Conservation (phyloP, 2,888 invertebrate genomes). For the Polydesmus complanatus region DNA sequence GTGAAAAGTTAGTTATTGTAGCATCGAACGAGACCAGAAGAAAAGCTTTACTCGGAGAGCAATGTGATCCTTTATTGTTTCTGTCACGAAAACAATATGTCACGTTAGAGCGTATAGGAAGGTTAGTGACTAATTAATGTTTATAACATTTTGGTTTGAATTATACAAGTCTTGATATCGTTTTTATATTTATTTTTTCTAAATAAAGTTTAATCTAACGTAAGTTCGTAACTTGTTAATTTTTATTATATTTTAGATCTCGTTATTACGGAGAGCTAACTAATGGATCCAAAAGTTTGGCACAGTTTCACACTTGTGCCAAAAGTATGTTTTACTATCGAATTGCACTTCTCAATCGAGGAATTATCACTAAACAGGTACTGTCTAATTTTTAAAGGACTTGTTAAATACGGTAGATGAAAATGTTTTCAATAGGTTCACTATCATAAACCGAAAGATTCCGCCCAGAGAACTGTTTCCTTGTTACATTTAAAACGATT, state of each 20-base stretch:
- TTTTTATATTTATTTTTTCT: no score
- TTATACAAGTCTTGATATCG: not conserved
- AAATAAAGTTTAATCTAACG: no score
- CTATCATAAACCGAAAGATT: slow-evolving; percentile 21
- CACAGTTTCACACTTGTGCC: slow-evolving; percentile 20
- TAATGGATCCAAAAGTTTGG: slow-evolving; percentile 46
- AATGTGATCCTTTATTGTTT: slow-evolving; percentile 34
- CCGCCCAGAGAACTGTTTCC: slow-evolving; percentile 21
- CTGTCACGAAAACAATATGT: slow-evolving; percentile 48
- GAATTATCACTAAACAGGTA: slow-evolving; percentile 48
- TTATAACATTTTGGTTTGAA: not conserved
- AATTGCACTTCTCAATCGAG: slow-evolving; percentile 43
- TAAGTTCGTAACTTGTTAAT: no score
- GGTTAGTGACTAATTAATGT: slow-evolving; percentile 28
- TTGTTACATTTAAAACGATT: slow-evolving; percentile 37
- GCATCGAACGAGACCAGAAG: slow-evolving; percentile 49
- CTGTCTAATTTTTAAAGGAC: not conserved
- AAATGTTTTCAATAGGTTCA: slow-evolving; percentile 7
- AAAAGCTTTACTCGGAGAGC: slow-evolving; percentile 40
- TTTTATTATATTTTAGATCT: no score
- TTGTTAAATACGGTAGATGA: not conserved
- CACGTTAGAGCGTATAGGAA: slow-evolving; percentile 57
- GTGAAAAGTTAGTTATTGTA: slow-evolving; percentile 51
- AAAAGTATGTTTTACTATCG: slow-evolving; percentile 49
- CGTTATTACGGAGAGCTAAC: slow-evolving; percentile 55